Base-by-base conservation (phyloP, 2,797 vertebrate genomes). In the Takifugu ocellatus region DNA sequence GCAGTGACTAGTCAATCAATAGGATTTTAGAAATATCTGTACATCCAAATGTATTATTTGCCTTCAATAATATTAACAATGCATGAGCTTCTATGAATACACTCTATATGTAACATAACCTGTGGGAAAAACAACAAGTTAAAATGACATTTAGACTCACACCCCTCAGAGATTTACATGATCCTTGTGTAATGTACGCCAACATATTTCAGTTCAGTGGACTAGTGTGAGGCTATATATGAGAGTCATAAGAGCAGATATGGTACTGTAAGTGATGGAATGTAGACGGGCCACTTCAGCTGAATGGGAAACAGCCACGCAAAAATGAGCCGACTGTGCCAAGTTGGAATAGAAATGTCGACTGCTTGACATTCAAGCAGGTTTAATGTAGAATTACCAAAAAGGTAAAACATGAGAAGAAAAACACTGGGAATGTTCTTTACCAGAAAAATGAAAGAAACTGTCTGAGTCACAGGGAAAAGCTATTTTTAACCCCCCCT, bases 211-310 rank as follows among this genome's bases (percentile, higher is more conserved):
- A 45, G 39, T 27, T 10, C n/a, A 46, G n/a, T 10, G 50, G 49
- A 58, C 51, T 50, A 36, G 21, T 25, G 31, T 47, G 0, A 0
- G 36, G 26, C 3, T 21, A 44, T 55, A 64, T 62, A 48, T 53
- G 44, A 43, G 1, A 17, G 14, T 16, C 17, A 52, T 67, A 43
- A 70, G 73, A 66, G 70, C 61, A 76, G 67, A 81, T 65, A 58
- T 6, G 47, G 46, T n/a, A 15, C 36, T 24, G 47, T 42, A 31
- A 26, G 31, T 9, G 6, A 48, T 39, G 85, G 88, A 90, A 91
- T 90, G 87, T 59, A 43, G 88, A 56, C 66, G 25, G 43, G 70
- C 85, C 59, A 80, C 89, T 83, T 79, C 1, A 56, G 49, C 66
- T 72, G 47, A 49, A 36, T 49, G 56, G 45, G 45, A 78, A 36